Base-by-base conservation (phyloP, 2,888 invertebrate genomes). In the Eudasyphora cyanicolor region DNA sequence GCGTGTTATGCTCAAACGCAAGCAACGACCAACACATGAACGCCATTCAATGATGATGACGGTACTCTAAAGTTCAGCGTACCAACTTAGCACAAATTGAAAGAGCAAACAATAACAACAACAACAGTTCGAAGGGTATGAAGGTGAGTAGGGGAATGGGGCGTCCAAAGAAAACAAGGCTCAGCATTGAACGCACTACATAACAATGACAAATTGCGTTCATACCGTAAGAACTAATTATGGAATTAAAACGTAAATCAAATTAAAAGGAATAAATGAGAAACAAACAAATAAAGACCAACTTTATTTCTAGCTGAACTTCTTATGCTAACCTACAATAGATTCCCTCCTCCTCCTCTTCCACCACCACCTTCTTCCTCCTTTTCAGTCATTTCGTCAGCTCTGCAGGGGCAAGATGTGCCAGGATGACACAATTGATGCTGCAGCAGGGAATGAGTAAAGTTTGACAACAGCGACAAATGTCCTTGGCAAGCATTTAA, bases 171-270 rank as follows among this genome's bases (percentile, higher is more conserved):
- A n/a, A n/a, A n/a, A n/a, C n/a, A n/a, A n/a, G n/a, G n/a, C n/a
- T n/a, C 32, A 21, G 19, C 10, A 32, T 19, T 6, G 24, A 51
- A 8, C 24, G 54, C 1, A 14, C 27, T 17, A 76, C 64, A 71
- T 4, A 67, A 62, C 27, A 78, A 71, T 38, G 64, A 82, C 35
- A 76, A 82, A 76, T 76, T 78, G 45, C 45, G 64, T 70, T 78
- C 27, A 62, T 60, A 71, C n/a, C 45, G 24, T 64, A 38, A 24
- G 21, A 78, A 82, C 75, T 82, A 82, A 82, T 82, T 78, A 76
- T 54, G 78, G 57, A 78, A 82, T 82, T 78, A 76, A 76, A 71
- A 75, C 62, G 64, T 75, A 75, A 70, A 75, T 82, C 75, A 82
- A 78, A 78, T 78, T 54, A 77, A 21, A 51, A 38, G 49, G 49